Percentiles rank a stretch among this genome's conserved stretches.
These are phyloP conservation scores for Corythoichthys haematopterus DNA, from an alignment of 2,113 vertebrate genomes.

Conservation along the genomic window DNA sequence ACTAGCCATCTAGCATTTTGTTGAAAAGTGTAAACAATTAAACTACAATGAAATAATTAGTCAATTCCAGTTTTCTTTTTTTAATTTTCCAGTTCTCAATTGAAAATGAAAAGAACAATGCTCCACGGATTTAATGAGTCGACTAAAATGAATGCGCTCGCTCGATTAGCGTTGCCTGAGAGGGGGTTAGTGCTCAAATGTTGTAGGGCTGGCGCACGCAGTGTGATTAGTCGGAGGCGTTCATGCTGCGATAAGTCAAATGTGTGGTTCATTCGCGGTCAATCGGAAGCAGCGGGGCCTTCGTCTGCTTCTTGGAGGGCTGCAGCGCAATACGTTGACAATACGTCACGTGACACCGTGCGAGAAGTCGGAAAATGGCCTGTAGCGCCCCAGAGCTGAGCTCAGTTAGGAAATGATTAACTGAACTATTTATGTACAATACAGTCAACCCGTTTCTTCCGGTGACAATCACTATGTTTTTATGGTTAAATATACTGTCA, in stretches of 20 bases:
- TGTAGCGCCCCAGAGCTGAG: background rate
- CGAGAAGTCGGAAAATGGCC: background rate
- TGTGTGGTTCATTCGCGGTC: slow-evolving; percentile 53
- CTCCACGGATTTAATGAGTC: background rate
- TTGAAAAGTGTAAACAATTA: no score
- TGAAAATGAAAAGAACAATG: background rate
- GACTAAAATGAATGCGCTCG: background rate
- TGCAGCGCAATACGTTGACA: slow-evolving; percentile 21
- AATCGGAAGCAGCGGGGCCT: slow-evolving; percentile 46
- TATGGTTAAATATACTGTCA: no score
- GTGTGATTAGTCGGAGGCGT: slow-evolving; percentile 54
- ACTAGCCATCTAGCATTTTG: no score
- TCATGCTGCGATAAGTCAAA: slow-evolving; percentile 66
- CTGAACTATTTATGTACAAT: no score
- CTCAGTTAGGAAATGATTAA: background rate
- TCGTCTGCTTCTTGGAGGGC: slow-evolving; percentile 40
- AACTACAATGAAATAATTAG: background rate
- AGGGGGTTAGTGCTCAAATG: slow-evolving; percentile 34
- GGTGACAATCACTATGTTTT: no score
- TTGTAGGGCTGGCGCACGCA: slow-evolving; percentile 38
- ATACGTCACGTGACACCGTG: no score
- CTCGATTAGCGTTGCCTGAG: background rate
- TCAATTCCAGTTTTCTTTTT: background rate
- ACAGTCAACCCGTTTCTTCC: no score
- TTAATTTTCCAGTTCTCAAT: background rate